These are phyloP conservation scores for Magallana nippona DNA, from an alignment of 2,888 invertebrate genomes.

Conservation along the genomic window DNA sequence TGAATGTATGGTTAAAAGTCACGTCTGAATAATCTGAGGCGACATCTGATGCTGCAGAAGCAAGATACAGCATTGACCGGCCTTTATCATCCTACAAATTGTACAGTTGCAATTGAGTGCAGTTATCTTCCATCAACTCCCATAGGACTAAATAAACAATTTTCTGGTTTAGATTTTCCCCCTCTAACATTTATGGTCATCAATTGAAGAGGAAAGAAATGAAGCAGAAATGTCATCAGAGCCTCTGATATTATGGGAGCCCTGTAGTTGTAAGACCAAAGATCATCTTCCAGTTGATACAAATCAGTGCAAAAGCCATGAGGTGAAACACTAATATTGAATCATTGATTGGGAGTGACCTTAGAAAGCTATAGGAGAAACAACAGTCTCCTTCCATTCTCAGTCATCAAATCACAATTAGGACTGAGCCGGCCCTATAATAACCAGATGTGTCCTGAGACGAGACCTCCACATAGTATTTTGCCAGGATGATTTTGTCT, in stretches of 20 bases:
- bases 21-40: no score
- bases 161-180: neutral
- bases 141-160: neutral
- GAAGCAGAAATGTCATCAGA: constrained; percentile 23
- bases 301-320: neutral
- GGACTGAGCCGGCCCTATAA: neutral
- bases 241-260: neutral
- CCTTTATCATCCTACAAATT: neutral
- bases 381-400: neutral
- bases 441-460: neutral
- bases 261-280: neutral
- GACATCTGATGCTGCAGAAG: constrained; percentile 2
- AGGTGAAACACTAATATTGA: neutral
- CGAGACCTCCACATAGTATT: neutral
- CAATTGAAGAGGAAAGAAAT: neutral
- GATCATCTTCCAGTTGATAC: neutral
- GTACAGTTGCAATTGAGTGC: constrained; percentile 4
- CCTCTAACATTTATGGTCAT: neutral
- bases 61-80: no score
- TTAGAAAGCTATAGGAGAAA: neutral
- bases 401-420: neutral
- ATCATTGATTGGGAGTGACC: neutral
- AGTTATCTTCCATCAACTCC: neutral
- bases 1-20: no score
- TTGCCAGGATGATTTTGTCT: neutral